Percentiles rank a stretch among this genome's conserved stretches.
Evolutionary conservation across 2,888 invertebrate genomes (phyloP).

Genomic region (Epistrophe eligans): DNA sequence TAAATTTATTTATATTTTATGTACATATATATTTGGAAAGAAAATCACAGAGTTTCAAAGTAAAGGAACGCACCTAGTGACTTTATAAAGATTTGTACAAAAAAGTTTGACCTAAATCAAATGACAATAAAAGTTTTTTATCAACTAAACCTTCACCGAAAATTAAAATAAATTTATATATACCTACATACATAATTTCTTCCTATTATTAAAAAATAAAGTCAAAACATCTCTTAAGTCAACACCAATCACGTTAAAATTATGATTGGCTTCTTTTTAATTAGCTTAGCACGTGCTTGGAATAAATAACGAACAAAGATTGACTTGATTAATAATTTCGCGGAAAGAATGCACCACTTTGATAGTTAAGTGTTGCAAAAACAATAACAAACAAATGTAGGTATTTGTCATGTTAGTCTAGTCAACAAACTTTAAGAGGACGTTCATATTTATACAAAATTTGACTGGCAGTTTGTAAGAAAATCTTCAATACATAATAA

Average conservation of each 20-base stretch:
- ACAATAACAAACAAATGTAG: conserved; percentile 1
- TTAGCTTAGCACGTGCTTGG: conserved; percentile 22
- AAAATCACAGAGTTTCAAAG: no score
- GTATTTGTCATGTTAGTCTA: neutral
- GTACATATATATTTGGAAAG: no score
- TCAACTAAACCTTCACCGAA: conserved; percentile 14
- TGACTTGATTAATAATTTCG: conserved; percentile 43
- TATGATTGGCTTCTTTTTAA: conserved; percentile 18
- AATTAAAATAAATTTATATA: neutral
- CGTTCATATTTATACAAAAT: conserved; percentile 25
- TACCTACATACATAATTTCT: neutral
- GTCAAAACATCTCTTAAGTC: conserved; percentile 1
- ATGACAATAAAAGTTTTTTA: neutral
- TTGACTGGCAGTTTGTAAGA: conserved; percentile 40
- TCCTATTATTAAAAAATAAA: conserved; percentile 10
- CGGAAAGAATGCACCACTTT: conserved; percentile 41
- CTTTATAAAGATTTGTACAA: no score
- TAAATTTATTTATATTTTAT: no score
- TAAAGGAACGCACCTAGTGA: no score
- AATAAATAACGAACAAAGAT: conserved; percentile 47
- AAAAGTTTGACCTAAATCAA: no score
- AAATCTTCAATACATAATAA: conserved; percentile 13
- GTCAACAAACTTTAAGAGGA: conserved; percentile 65
- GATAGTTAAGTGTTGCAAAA: conserved; percentile 8
- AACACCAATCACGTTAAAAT: conserved; percentile 9